Evolutionary conservation across 2,888 invertebrate species (phyloP), one percentile per base, ranked within the genome.

Genomic region (Geophilus truncorum): DNA sequence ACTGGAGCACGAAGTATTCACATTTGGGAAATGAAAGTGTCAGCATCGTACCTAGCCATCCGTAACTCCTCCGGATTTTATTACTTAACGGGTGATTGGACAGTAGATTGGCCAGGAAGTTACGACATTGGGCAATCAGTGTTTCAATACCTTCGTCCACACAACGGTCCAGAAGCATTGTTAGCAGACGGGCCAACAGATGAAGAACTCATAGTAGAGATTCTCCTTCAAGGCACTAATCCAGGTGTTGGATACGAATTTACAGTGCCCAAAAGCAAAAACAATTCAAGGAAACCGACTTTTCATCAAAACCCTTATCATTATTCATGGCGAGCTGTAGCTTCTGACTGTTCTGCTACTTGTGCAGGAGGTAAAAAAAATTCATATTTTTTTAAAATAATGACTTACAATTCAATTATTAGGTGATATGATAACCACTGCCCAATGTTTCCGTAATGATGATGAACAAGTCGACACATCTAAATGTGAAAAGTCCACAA

Each of bases 211-310:
- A 30, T 40, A 10, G 40, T 78, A 12, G 78, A 78, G n/a, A 21
- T 78, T 80, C 90, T 94, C 84, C 92, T 92, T 86, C 91, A 92
- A 84, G 92, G 86, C 0, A 84, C 85, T 80, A 94, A 95, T 86
- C 93, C 93, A 0, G 95, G 95, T 78, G 91, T 96, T 36, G 90
- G 90, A 90, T 95, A 93, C 88, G 93, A 94, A 86, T 96, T 94
- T 89, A 94, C 93, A 0, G 91, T 93, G 83, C 91, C 91, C 9
- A 23, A 10, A 4, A 28, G 9, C 9, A 3, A 4, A 3, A 18
- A 21, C 7, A 23, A 21, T 21, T 18, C 40, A 7, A 45, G 6
- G 7, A 34, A 25, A 21, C 3, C 40, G 3, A 21, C 21, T 45
- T 45, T 36, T 40, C 78, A 78, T 78, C 21, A 12, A 21, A 34